phyloP scores from a whole-genome alignment of 2,888 invertebrate genomes.

The Melieria picta region DNA sequence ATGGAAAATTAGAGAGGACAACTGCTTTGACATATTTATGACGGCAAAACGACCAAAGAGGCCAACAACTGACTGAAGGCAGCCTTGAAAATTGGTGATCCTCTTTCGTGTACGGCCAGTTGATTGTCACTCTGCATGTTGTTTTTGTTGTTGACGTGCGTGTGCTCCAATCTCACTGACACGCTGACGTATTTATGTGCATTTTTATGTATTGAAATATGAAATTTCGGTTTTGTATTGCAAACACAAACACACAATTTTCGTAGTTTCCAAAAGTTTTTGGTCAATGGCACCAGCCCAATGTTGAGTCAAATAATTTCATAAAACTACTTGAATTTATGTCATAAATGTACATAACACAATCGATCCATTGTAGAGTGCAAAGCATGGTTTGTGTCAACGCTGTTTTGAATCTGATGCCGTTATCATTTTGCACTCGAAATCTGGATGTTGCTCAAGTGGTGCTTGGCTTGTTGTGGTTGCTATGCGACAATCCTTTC shows the following conservation, averaged over 20 bases:
- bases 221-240: constrained; percentile 38
- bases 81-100: too few species aligned
- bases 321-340: not conserved
- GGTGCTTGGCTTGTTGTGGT: too few species aligned
- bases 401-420: not conserved
- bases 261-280: not conserved
- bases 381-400: not conserved
- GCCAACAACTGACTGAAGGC: too few species aligned
- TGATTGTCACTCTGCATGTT: too few species aligned
- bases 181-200: constrained; percentile 44
- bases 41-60: not conserved
- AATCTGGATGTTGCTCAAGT: not conserved
- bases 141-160: too few species aligned
- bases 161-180: constrained; percentile 33
- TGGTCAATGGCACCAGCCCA: not conserved
- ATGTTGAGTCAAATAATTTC: not conserved
- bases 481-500: not conserved
- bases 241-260: constrained; percentile 27
- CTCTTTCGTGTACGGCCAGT: too few species aligned
- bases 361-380: not conserved
- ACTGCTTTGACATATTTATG: constrained; percentile 40
- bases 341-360: not conserved
- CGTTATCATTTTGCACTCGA: constrained; percentile 1
- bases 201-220: constrained; percentile 27
- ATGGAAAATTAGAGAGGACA: constrained; percentile 18